Evolutionary conservation across 2,888 invertebrate genomes (phyloP), one percentile per base, ranked within the genome.

Genomic region (Volucella inanis): DNA sequence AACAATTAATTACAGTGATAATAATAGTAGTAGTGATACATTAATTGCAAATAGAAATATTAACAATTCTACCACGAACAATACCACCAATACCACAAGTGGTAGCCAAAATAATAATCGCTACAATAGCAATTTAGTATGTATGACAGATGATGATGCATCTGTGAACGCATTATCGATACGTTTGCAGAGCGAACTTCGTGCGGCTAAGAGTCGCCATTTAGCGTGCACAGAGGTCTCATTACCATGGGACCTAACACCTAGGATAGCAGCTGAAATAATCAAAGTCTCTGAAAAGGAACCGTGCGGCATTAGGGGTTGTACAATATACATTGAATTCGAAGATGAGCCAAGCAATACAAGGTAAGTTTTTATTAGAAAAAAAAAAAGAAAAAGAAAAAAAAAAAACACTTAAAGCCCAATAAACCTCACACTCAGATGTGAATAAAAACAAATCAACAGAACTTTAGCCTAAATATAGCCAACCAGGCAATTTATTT

Each of bases 241-340:
- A 87, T 93, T 98, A 88, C 98, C 98, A 47, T 95, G 96, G 68
- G 96, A 96, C 91, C 94, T 97, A 87, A 94, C 97, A 76, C 94
- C 95, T 87, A 93, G 96, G 87, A 96, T 97, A 84, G 95, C 97
- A 59, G 93, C 95, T 87, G 96, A 97, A 91, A 95, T 97, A 83
- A 93, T 97, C 68, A 94, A 94, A 72, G 95, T 97, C 93, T 96
- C 98, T 1, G 97, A 97, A 91, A 95, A 95, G 67, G 98, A 98
- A 92, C 98, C 98, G 15, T 98, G 97, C 92, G 98, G 98, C 65
- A 94, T 97, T 62, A 93, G 97, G 88, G 98, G 97, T 49, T 97
- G 97, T 90, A 95, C 96, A n/a, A 93, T 98, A 87, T 96, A 95
- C 92, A 94, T 98, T 78, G 95, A 96, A 92, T 96, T 97, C 89